Conservation (phyloP, 2,888 invertebrate genomes). For the Ophion obscuratus region DNA sequence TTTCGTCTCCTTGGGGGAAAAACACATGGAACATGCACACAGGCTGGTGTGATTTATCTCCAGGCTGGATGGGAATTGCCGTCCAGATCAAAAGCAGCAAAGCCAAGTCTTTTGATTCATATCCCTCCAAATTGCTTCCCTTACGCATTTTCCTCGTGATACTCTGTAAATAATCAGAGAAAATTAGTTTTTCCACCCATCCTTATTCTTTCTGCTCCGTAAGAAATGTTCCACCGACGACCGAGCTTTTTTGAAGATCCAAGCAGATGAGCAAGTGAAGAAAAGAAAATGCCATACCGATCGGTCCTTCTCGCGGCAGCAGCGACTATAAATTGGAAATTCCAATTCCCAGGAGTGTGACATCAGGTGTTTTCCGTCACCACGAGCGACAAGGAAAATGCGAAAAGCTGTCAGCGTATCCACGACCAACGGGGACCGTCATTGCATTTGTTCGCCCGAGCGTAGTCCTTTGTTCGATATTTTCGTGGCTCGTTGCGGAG, state of each 20-base stretch:
- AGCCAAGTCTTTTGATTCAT: neutral
- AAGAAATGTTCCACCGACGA: too few species aligned
- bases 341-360: neutral
- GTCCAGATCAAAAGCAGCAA: neutral
- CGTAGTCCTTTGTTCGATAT: conserved; percentile 30
- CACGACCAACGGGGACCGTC: neutral
- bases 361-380: neutral
- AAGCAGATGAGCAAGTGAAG: neutral
- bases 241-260: too few species aligned
- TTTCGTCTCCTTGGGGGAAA: conserved; percentile 48
- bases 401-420: neutral
- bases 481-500: conserved; percentile 19
- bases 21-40: neutral
- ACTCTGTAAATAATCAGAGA: neutral
- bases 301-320: neutral
- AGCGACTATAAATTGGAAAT: neutral
- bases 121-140: neutral
- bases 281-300: neutral
- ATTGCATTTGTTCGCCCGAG: conserved; percentile 30
- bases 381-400: neutral
- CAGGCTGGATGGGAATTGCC: neutral
- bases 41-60: neutral
- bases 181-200: too few species aligned
- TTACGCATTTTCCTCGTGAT: neutral
- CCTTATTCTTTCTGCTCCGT: too few species aligned